Base-by-base conservation (phyloP, 2,888 invertebrate genomes). In the Meloe dianella region DNA sequence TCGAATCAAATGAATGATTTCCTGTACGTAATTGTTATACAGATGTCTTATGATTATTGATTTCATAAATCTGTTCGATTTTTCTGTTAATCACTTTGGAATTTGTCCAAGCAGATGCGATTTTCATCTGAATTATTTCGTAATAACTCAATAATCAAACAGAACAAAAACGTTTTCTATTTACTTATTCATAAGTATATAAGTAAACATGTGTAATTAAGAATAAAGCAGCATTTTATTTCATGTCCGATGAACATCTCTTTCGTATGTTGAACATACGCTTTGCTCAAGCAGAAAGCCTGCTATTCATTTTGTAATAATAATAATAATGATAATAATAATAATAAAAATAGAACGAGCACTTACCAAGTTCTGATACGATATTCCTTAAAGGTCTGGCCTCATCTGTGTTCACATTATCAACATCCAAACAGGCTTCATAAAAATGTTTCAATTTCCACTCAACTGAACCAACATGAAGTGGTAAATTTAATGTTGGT, bases 371-470 rank as follows among this genome's bases (percentile, higher is more conserved):
- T 71, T 83, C 80, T 9, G 81, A 80, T 71, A 87, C 86, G 67
- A 85, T 81, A 67, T 79, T 82, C 32, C 75, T 78, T 57, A 87
- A 77, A 1, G 84, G 85, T 63, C 83, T 79, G 27, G 79, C 82
- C 22, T 80, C 79, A 60, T 87, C 86, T 24, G 82, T 78, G 72
- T 86, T 85, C 32, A 87, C 81, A 66, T 83, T 83, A 68, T 86
- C 86, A 38, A 86, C 78, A 10, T 85, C 83, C 80, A 87, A 82
- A 73, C 89, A 89, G 0, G 88, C 86, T 65, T 86, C 85, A 78
- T 89, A 89, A 72, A 89, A 86, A 71, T 85, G 82, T 74, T 87
- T 88, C 72, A 89, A 75, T 78, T 89, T 89, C 84, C 86, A 86
- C 71, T 86, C 85, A 6, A 88, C 81, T 5, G 84, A 80, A 56